phyloP scores from a whole-genome alignment of 2,888 invertebrate species.

The Lasioglossum calceatum region DNA sequence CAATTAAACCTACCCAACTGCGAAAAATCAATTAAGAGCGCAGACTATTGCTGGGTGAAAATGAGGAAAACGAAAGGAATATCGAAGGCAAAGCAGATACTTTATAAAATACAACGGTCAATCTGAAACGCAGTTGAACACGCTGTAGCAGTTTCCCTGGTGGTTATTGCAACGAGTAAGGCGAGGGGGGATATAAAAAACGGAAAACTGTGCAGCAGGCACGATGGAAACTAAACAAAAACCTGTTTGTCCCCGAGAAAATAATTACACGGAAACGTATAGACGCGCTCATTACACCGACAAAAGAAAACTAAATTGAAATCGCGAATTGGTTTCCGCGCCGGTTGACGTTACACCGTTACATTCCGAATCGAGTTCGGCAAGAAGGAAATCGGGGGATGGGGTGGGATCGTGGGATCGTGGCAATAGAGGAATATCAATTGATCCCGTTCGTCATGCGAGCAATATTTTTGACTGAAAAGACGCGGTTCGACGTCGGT shows the following conservation, averaged over 20 bases:
- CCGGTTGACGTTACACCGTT: neutral
- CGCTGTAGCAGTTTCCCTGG: neutral
- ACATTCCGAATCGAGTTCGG: neutral
- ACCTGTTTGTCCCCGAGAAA: neutral
- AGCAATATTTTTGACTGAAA: slow-evolving; percentile 48
- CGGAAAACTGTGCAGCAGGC: neutral
- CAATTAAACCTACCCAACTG: neutral
- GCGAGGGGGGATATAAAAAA: neutral
- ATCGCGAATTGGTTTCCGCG: slow-evolving; percentile 3
- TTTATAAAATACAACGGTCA: neutral
- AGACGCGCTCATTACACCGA: neutral
- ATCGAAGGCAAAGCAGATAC: neutral
- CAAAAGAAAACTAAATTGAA: neutral
- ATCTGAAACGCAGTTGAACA: no score
- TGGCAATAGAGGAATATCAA: slow-evolving; percentile 28
- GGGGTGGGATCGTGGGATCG: neutral
- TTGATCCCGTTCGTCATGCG: slow-evolving; percentile 44
- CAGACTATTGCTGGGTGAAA: neutral
- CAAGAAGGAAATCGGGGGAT: neutral
- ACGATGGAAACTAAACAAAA: neutral
- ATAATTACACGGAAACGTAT: neutral
- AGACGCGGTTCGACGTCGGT: slow-evolving; percentile 30
- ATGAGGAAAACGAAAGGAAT: neutral
- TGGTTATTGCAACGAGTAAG: neutral
- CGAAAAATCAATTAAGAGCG: neutral